These are phyloP conservation scores for Syritta pipiens DNA, from an alignment of 2,888 invertebrate genomes.

Conservation along the genomic window DNA sequence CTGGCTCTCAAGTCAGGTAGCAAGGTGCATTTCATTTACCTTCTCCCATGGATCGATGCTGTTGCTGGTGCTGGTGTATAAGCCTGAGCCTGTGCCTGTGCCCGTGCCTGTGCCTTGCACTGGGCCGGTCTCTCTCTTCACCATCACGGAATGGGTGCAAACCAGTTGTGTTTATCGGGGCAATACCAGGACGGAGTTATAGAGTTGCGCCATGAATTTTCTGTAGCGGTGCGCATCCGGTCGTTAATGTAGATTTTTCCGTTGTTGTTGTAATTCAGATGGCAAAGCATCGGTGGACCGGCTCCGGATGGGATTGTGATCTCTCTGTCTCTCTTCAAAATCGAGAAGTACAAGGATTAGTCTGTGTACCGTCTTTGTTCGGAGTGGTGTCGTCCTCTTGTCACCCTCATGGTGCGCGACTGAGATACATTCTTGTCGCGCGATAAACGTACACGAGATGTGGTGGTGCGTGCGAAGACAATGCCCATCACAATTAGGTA, in stretches of 20 bases:
- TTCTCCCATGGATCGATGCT: too few species aligned
- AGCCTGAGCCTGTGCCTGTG: too few species aligned
- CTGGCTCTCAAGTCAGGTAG: conserved; percentile 65
- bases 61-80: too few species aligned
- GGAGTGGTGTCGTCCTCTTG: conserved; percentile 50
- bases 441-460: conserved; percentile 20
- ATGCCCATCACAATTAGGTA: conserved; percentile 56
- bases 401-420: conserved; percentile 53
- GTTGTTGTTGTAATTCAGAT: neutral
- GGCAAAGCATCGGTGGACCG: conserved; percentile 55
- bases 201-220: conserved; percentile 62
- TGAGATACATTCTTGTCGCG: conserved; percentile 17
- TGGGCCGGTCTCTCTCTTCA: too few species aligned
- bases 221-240: conserved; percentile 66
- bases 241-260: conserved; percentile 54
- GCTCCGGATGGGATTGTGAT: too few species aligned
- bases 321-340: too few species aligned
- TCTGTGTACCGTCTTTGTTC: neutral
- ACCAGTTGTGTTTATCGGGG: conserved; percentile 64
- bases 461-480: conserved; percentile 3
- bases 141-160: conserved; percentile 48
- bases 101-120: neutral
- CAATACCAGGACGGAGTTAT: conserved; percentile 62
- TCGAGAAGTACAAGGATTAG: conserved; percentile 15
- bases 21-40: conserved; percentile 67